A percentile compares a stretch with the other conserved stretches of the same genome.
These are phyloP conservation scores for Ispidina lecontei DNA, from an alignment of 2,797 vertebrate genomes.

Conservation along the genomic window DNA sequence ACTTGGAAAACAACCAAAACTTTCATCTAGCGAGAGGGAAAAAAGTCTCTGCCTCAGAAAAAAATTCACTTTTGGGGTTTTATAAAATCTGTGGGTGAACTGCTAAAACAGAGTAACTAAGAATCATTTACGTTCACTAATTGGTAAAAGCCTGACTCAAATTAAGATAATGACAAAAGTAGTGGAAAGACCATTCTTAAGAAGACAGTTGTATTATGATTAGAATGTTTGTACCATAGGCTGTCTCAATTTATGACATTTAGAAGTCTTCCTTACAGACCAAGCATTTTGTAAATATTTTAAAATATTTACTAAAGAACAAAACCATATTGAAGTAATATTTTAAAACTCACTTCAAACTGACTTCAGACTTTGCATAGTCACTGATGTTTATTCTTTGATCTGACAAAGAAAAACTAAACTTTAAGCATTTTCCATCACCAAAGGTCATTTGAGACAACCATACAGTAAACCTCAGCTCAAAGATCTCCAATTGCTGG, in stretches of 20 bases:
- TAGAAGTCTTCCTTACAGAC: background rate
- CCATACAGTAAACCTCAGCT: background rate
- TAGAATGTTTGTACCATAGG: background rate
- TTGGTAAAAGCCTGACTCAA: background rate
- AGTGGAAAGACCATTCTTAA: background rate
- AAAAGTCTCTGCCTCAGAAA: background rate
- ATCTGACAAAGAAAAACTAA: conserved; percentile 2
- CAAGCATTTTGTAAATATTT: conserved; percentile 34
- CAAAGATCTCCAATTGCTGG: background rate
- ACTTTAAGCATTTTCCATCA: background rate
- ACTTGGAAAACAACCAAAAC: background rate
- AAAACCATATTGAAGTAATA: conserved; percentile 21
- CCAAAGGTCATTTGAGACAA: background rate
- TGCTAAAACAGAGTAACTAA: background rate
- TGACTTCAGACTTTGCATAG: background rate
- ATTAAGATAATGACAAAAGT: background rate
- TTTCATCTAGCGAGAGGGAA: background rate
- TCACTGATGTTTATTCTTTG: conserved; percentile 5
- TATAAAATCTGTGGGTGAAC: background rate
- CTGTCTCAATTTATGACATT: background rate
- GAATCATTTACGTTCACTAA: background rate
- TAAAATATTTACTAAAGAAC: conserved; percentile 30
- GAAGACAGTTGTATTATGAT: background rate
- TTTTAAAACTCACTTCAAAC: conserved; percentile 30
- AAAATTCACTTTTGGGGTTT: background rate